These are phyloP conservation scores for Apostichopus parvimensis DNA, from an alignment of 35 echinoderm and acorn worm species.

Conservation along the genomic window DNA sequence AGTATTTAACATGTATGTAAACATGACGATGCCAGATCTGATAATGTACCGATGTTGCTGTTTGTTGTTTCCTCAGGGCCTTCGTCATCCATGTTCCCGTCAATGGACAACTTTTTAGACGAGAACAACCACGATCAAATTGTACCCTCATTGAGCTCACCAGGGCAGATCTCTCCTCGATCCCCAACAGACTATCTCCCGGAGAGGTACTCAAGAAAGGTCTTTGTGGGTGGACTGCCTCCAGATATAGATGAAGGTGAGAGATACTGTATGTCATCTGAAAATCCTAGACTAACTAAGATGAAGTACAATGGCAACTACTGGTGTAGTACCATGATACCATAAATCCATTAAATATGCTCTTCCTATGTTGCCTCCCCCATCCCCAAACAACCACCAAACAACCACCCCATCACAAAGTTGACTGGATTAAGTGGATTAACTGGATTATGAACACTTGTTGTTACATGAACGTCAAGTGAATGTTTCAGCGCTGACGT, in stretches of 20 bases:
- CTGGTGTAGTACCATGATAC: no score
- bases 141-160: slow-evolving; percentile 86
- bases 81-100: slow-evolving; percentile 66
- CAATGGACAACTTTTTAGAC: slow-evolving; percentile 82
- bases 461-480: no score
- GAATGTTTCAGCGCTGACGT: no score
- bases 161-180: slow-evolving; percentile 88
- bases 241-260: slow-evolving; percentile 99
- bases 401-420: no score
- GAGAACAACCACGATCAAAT: slow-evolving; percentile 91
- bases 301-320: no score
- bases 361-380: no score
- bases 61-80: slow-evolving; percentile 34
- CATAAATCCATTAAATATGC: no score
- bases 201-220: slow-evolving; percentile 96
- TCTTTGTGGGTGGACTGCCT: slow-evolving; percentile 99
- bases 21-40: no score
- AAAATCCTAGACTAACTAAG: no score
- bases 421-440: no score
- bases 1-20: not conserved
- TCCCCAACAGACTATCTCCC: slow-evolving; percentile 83
- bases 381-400: no score
- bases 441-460: no score
- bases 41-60: not conserved
- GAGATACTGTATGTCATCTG: not conserved